Evolutionary conservation across 1,140 invertebrate genomes (phyloP).

Genomic region (Sinonovacula constricta): DNA sequence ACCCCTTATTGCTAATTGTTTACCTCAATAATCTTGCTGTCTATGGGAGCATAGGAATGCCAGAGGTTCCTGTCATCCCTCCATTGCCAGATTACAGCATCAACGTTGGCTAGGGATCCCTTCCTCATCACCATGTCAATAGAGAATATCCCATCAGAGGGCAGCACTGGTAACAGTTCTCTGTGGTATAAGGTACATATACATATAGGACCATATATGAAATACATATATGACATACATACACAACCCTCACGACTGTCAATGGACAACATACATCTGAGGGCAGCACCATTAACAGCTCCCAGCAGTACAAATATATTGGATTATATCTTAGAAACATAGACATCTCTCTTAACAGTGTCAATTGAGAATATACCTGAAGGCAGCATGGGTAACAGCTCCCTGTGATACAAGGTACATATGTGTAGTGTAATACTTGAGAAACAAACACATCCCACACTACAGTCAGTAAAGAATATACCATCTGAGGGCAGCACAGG

Average conservation of each 20-base stretch:
- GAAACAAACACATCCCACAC: too few species aligned
- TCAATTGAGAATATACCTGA: slow-evolving; percentile 97
- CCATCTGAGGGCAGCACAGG: slow-evolving; percentile 95
- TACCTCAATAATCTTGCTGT: slow-evolving; percentile 91
- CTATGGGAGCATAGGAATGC: slow-evolving; percentile 86
- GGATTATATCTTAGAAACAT: too few species aligned
- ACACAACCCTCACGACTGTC: too few species aligned
- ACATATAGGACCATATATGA: not conserved
- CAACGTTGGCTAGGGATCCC: slow-evolving; percentile 77
- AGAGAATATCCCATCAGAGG: slow-evolving; percentile 95
- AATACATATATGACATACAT: not conserved
- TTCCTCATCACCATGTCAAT: slow-evolving; percentile 92
- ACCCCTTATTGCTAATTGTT: too few species aligned
- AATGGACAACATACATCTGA: too few species aligned
- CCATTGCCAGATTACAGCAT: slow-evolving; percentile 94
- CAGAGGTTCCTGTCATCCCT: slow-evolving; percentile 89
- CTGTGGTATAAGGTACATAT: slow-evolving; percentile 63
- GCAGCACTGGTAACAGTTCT: slow-evolving; percentile 96
- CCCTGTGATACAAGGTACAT: too few species aligned
- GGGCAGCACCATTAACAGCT: too few species aligned
- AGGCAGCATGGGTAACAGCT: too few species aligned
- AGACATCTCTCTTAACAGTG: slow-evolving; percentile 87
- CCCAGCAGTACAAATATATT: too few species aligned
- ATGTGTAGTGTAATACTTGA: too few species aligned
- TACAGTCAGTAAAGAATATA: slow-evolving; percentile 96